Percentiles rank a stretch among this genome's conserved stretches.
Conservation (phyloP, 2,113 vertebrate genomes). For the Oxyruncus cristatus region DNA sequence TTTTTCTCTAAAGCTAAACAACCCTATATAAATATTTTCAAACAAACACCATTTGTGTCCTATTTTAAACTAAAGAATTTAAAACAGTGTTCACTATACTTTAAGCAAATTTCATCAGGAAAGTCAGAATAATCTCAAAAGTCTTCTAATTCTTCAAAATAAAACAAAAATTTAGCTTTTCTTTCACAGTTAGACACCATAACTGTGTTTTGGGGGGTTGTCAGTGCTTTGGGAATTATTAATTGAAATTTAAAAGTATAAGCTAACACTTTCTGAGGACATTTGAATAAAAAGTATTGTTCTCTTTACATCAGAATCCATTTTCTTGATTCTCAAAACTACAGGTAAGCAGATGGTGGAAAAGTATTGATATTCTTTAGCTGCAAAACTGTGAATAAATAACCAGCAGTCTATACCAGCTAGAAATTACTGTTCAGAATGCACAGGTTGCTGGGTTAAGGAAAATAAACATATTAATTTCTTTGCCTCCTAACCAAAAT, state of each 20-base stretch:
- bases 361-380: not conserved
- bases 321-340: not conserved
- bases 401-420: not conserved
- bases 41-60: not conserved
- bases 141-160: not conserved
- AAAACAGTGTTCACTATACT: not conserved
- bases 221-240: not conserved
- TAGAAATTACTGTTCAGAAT: not conserved
- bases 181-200: not conserved
- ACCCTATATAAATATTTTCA: not conserved
- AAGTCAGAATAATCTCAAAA: not conserved
- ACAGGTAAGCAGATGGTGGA: not conserved
- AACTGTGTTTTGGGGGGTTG: not conserved
- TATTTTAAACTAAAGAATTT: not conserved
- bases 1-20: not conserved
- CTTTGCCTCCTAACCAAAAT: not conserved
- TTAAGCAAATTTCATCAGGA: not conserved
- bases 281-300: not conserved
- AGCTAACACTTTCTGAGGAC: not conserved
- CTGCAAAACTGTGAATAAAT: not conserved
- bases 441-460: not conserved
- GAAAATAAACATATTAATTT: not conserved
- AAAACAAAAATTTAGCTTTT: not conserved
- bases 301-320: not conserved
- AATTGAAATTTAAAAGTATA: not conserved